Evolutionary conservation across 2,113 vertebrate species (phyloP).

Genomic region (Choloepus hoffmanni): DNA sequence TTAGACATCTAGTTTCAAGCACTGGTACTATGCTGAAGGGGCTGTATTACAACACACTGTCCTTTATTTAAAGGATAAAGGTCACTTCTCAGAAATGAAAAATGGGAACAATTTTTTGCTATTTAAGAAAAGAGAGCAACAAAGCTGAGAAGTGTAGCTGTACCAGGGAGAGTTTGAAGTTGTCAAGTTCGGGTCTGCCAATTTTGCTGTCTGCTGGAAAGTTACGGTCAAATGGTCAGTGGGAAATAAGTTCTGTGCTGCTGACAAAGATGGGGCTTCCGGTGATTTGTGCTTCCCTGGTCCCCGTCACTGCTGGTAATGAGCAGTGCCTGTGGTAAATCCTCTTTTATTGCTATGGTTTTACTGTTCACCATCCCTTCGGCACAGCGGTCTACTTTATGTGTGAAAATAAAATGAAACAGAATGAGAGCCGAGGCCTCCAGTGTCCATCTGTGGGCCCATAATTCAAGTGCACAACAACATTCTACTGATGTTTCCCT

Average conservation of each 20-base stretch:
- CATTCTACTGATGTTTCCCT: neutral
- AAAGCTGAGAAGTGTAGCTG: neutral
- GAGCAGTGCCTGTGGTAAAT: neutral
- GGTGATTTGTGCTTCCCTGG: fast-evolving
- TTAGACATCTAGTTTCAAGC: neutral
- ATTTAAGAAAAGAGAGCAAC: neutral
- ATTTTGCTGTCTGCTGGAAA: neutral
- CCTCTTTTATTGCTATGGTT: neutral
- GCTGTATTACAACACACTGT: neutral
- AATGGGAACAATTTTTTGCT: neutral
- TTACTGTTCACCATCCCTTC: neutral
- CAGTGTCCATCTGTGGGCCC: neutral
- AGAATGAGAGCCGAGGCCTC: neutral
- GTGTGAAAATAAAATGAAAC: slow-evolving; percentile 17
- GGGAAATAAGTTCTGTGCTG: neutral
- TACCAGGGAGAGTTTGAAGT: neutral
- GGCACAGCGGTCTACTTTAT: neutral
- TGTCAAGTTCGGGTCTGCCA: neutral
- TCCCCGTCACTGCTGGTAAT: neutral
- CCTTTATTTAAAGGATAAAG: neutral
- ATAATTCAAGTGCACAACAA: neutral
- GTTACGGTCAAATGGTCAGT: neutral
- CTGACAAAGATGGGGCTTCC: neutral
- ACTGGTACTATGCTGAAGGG: neutral
- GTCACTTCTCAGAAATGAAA: neutral